These are phyloP conservation scores for Polyergus mexicanus DNA, from an alignment of 1,140 invertebrate species.

Conservation along the genomic window DNA sequence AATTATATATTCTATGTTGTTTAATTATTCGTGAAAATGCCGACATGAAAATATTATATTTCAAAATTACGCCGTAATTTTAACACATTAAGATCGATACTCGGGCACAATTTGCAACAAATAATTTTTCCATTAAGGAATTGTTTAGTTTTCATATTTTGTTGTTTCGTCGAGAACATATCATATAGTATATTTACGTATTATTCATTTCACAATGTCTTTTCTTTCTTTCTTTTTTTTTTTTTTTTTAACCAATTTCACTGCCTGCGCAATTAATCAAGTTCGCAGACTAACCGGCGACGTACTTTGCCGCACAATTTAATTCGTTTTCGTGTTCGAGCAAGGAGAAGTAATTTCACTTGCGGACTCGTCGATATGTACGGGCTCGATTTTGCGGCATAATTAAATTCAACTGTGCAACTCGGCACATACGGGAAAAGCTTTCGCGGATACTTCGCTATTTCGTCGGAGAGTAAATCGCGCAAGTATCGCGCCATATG, in stretches of 20 bases:
- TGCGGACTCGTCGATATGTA: slow-evolving; percentile 37
- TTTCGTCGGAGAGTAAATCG: slow-evolving; percentile 34
- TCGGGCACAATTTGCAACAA: slow-evolving; percentile 14
- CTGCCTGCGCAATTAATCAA: slow-evolving; percentile 22
- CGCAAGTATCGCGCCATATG: not conserved
- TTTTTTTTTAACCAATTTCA: not conserved
- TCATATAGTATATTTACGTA: not conserved
- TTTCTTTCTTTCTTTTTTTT: not conserved
- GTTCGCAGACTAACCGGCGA: slow-evolving; percentile 6
- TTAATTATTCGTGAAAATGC: not conserved
- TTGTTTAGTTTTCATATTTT: slow-evolving; percentile 1
- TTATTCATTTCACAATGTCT: not conserved
- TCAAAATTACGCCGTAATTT: slow-evolving; percentile 19
- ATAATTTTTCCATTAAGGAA: slow-evolving; percentile 15
- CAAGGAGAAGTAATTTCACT: slow-evolving; percentile 58
- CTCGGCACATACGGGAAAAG: slow-evolving; percentile 17
- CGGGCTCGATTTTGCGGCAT: slow-evolving; percentile 44
- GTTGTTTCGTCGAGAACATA: not conserved
- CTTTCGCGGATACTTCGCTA: slow-evolving; percentile 30
- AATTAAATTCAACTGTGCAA: slow-evolving; percentile 54
- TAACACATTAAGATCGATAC: not conserved
- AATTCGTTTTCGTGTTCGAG: slow-evolving; percentile 55
- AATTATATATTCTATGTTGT: slow-evolving; percentile 9
- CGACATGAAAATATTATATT: not conserved
- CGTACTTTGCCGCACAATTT: slow-evolving; percentile 41